Evolutionary conservation across 2,888 invertebrate species (phyloP), one percentile per base, ranked within the genome.

Genomic region (Pheosia gnoma): DNA sequence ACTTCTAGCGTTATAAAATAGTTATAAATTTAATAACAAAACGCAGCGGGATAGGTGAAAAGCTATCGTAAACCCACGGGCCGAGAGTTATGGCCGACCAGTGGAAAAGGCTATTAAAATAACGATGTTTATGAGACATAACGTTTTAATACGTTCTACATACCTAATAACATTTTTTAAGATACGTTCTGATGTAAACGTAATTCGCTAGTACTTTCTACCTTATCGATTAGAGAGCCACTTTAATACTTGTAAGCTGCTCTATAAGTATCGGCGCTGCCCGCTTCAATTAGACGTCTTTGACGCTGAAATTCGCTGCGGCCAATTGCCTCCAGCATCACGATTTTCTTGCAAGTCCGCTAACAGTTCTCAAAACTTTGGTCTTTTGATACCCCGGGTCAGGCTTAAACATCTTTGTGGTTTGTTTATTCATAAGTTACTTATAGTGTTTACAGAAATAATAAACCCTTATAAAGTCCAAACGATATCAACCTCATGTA

Each of bases 51-150:
- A 59, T 54, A 57, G 47, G 51, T 51, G 51, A 9, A 53, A 49
- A 55, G 52, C 25, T 38, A 65, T 66, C 66, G 61, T 75, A 75
- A 74, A 73, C 25, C 45, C 47, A 11, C 8, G 43, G 39, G 43
- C 38, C 13, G 60, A 68, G 63, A 74, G 51, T 73, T 65, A 74
- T 59, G 62, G 58, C 58, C 58, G 57, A 38, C 57, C 66, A 51
- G 68, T 74, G 65, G 76, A 71, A 74, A 67, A 62, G 45, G 58
- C 63, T 74, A 63, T 74, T 70, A 73, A 73, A 73, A 47, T 47
- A 47, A 47, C 47, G n/a, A 47, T 47, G 47, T 47, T 47, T 47
- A 47, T 47, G 47, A n/a, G 47, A 47, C n/a, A 47, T 47, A 47
- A 47, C 47, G 47, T 47, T 47, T 47, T 47, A n/a, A 47, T 47